Evolutionary conservation across 2,797 vertebrate genomes (phyloP).

Genomic region (Muscicapa striata): DNA sequence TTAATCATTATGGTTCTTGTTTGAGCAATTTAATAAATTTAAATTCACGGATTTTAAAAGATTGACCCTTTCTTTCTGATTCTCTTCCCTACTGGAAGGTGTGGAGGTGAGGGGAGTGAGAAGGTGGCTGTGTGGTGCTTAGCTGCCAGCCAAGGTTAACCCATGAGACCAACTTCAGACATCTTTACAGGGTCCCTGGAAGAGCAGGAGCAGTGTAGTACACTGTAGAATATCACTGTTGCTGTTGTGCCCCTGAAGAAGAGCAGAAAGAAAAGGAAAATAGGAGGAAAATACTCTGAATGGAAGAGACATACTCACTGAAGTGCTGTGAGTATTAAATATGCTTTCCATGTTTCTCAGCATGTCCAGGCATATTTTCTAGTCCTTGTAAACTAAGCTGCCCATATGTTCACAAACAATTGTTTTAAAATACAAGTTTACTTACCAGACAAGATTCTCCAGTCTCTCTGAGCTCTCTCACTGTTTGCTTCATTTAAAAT

Average conservation of each 20-base stretch:
- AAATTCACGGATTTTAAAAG: background rate
- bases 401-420: conserved; percentile 48
- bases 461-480: background rate
- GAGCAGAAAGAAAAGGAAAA: background rate
- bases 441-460: conserved; percentile 19
- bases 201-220: background rate
- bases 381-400: background rate
- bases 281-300: background rate
- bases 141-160: background rate
- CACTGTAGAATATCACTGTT: background rate
- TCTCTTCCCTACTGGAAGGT: too few relatives aligned
- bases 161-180: background rate
- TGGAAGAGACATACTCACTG: background rate
- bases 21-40: background rate
- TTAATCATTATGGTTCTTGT: background rate
- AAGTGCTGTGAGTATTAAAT: conserved; percentile 26
- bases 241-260: background rate
- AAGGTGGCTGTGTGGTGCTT: background rate
- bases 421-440: conserved; percentile 40
- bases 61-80: background rate
- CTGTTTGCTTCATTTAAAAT: conserved; percentile 68
- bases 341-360: conserved; percentile 33
- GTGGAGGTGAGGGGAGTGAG: background rate
- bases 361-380: conserved; percentile 50
- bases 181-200: background rate